Base-by-base conservation (phyloP, 1,140 invertebrate genomes). In the Drosophila repleta region DNA sequence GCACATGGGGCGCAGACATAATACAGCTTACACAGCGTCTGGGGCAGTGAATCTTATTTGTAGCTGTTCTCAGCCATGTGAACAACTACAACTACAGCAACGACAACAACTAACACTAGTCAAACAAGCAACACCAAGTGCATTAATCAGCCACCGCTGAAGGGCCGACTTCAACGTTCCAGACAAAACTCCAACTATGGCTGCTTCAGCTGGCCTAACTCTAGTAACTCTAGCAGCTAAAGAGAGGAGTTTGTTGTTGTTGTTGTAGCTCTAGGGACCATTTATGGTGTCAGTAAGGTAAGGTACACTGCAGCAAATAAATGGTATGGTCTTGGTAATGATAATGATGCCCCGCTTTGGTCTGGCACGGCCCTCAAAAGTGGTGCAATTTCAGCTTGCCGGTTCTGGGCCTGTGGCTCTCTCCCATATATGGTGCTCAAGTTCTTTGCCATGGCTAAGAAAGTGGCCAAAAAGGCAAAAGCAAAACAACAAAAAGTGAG, bases 241-340 rank as follows among this genome's bases (percentile, higher is more conserved):
- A 35, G 11, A 13, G 11, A 11, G 11, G 32, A 11, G 43, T 20
- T 63, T 15, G 35, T 52, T n/a, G 35, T 60, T 46, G 39, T 20
- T 32, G 15, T 4, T 41, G 39, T 6, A 35, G 49, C 29, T 32
- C 32, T 24, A 55, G 46, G 41, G 32, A 71, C 78, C 82, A 78
- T 87, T 85, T 85, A 85, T 87, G 82, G 82, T 85, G 82, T 85
- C 82, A 85, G 82, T 84, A 84, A 84, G 81, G 77, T 84, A 84
- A 57, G 81, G 81, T 85, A 84, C 73, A 85, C 82, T 84, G 82
- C 82, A 87, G 82, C 82, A 74, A 62, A 79, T 85, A 87, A 41
- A 41, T 35, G 32, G 32, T 35, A 85, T 85, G 76, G 58, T 75
- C 74, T 52, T 80, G 58, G 68, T 85, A 85, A 87, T 82, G 83